Evolutionary conservation across 2,888 invertebrate genomes (phyloP), one percentile per base, ranked within the genome.

Genomic region (Noctua comes): DNA sequence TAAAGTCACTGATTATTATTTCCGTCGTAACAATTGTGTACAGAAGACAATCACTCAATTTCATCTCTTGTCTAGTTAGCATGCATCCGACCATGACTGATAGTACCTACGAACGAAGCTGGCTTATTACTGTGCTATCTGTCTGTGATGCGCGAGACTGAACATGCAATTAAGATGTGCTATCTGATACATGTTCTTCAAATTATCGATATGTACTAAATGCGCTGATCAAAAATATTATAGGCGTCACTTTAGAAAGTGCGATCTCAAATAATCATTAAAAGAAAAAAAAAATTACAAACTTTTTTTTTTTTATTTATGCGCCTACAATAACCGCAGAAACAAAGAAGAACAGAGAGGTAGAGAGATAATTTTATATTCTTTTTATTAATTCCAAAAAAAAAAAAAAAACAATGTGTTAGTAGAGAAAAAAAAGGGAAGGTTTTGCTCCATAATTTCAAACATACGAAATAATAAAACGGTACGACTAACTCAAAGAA

Each of bases 121-220:
- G 46, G 31, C 72, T 43, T 31, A n/a, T 75, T 68, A 40, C 36
- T 82, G 31, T 31, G 16, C 54, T 86, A 71, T 51, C 54, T 64
- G 24, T 85, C 21, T 70, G 27, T 43, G 64, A 71, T 71, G 21
- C 40, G 54, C 59, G 57, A 78, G 59, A 83, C 51, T 69, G 59
- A 74, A 74, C 71, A 78, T 24, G 27, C 59, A 68, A 59, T 62
- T 84, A 68, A 40, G 46, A 16, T 16, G 24, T 64, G 6, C 16
- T 48, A 70, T 40, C 51, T 79, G 6, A 16, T 54, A 21, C 36
- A 11, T 57, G 40, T 13, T 27, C 2, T 16, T 65, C 13, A 31
- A 40, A 65, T 75, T 18, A 31, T 48, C 5, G 18, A 46, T 59
- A 59, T 16, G 13, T 10, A n/a, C n/a, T 13, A 51, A 10, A 7